Base-by-base conservation (phyloP, 2,888 invertebrate species). In the Idaea biselata region DNA sequence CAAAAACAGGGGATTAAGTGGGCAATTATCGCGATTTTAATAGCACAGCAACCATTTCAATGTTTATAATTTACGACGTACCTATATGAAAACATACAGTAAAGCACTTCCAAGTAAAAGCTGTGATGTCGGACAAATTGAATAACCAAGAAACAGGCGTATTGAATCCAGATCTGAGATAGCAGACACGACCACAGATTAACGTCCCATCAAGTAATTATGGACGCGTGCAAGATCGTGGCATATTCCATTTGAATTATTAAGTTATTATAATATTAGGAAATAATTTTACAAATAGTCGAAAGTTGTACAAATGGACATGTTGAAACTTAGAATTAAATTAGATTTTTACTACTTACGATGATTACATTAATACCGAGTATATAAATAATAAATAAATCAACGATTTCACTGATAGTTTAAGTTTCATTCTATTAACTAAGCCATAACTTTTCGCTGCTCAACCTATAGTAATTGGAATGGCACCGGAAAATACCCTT, bases 191-290 rank as follows among this genome's bases (percentile, higher is more conserved):
- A 17, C 64, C 60, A 62, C 53, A 80, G 74, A 75, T 79, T 74
- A 78, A 67, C 65, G 74, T 77, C 72, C 63, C 61, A 73, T 69
- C 71, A 66, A 64, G 67, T 72, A 64, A 70, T 63, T 65, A 66
- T 69, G 66, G 64, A 68, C 68, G 71, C 63, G 70, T 66, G 68
- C 63, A 64, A 66, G 68, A 68, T 68, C 72, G 68, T 75, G 68
- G 66, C 69, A 67, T 72, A 75, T 75, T 70, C 65, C 70, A 68
- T 72, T 64, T 68, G 69, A 74, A 55, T n/a, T 55, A 44, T 44
- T 6, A 2, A 11, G 14, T 44, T 25, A 25, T 25, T 25, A 25
- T 25, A 3, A 25, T 25, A 3, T 25, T 4, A 6, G 11, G 53
- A n/a, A 53, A 16, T 16, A 53, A 53, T 53, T 53, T 16, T 53